A percentile compares a stretch with the other conserved stretches of the same genome.
These are phyloP conservation scores for Chloroclystis v-ata DNA, from an alignment of 2,888 invertebrate species.

Conservation along the genomic window DNA sequence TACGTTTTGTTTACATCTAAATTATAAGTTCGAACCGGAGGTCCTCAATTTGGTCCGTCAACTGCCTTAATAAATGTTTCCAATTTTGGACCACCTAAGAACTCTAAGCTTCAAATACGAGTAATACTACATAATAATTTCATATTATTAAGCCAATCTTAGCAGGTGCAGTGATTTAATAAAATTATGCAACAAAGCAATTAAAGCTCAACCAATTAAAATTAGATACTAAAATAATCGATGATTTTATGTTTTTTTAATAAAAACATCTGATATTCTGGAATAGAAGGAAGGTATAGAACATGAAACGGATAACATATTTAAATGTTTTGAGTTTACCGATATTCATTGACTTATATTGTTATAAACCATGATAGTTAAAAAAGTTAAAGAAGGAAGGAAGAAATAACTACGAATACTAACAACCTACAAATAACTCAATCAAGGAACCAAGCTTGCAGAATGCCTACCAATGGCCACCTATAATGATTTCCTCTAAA, in stretches of 20 bases:
- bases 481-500: slow-evolving; percentile 29
- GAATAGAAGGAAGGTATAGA: no score
- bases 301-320: no score
- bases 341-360: no score
- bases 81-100: slow-evolving; percentile 47
- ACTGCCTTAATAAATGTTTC: slow-evolving; percentile 54
- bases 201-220: background rate
- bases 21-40: slow-evolving; percentile 44
- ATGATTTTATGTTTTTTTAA: no score
- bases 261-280: no score
- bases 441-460: slow-evolving; percentile 31
- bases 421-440: slow-evolving; percentile 40
- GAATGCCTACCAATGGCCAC: slow-evolving; percentile 36
- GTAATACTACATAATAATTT: slow-evolving; percentile 13
- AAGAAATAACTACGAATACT: slow-evolving; percentile 14
- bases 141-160: slow-evolving; percentile 5
- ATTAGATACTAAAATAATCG: no score
- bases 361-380: no score
- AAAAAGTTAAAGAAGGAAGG: no score
- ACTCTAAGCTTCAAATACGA: slow-evolving; percentile 26
- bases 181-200: background rate
- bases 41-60: slow-evolving; percentile 46
- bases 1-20: slow-evolving; percentile 26
- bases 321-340: no score
- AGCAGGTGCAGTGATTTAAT: slow-evolving; percentile 7